Evolutionary conservation across 2,797 vertebrate species (phyloP).

Genomic region (Coccyzus lansbergi): DNA sequence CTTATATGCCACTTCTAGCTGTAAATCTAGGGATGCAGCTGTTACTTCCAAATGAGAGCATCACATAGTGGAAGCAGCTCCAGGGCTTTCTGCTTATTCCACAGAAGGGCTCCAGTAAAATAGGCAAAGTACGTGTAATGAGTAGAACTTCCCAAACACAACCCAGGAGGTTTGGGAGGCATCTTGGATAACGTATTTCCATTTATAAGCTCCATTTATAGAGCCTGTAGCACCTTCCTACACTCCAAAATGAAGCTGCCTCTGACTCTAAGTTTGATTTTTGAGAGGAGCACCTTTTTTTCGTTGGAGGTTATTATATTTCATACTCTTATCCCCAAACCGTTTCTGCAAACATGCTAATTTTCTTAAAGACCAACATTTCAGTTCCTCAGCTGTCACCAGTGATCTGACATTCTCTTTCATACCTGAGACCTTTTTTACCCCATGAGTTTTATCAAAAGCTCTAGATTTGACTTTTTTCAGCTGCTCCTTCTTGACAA

Average conservation of each 20-base stretch:
- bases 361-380: background rate
- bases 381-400: background rate
- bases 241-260: background rate
- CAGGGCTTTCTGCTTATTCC: background rate
- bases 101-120: background rate
- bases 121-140: background rate
- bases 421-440: background rate
- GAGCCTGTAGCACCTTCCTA: background rate
- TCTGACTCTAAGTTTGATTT: background rate
- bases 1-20: background rate
- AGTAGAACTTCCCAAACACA: background rate
- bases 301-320: background rate
- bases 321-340: background rate
- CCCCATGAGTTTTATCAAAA: background rate
- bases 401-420: background rate
- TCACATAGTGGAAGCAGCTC: background rate
- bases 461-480: slow-evolving; percentile 5
- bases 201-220: background rate
- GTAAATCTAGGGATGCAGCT: background rate
- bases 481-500: background rate
- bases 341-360: background rate
- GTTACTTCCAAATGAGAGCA: background rate
- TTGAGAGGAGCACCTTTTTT: background rate
- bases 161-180: background rate
- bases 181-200: background rate